Evolutionary conservation across 2,113 vertebrate genomes (phyloP), one percentile per base, ranked within the genome.

Genomic region (Paedocypris sp.): DNA sequence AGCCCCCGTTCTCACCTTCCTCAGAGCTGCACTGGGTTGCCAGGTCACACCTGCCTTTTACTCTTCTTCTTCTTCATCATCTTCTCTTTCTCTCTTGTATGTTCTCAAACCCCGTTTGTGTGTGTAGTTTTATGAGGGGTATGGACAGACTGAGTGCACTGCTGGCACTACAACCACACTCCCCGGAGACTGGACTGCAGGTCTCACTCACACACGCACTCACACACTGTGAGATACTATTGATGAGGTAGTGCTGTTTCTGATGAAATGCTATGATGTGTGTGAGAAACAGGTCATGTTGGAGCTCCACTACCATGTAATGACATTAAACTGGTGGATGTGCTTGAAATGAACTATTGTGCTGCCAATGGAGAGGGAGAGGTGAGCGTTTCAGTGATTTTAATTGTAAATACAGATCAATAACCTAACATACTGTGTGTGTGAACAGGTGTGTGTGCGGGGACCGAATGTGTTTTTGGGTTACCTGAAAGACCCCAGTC

Each of bases 51-150:
- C 38, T 3, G 12, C 5, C 8, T 5, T 6, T 38, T 13, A 38
- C 6, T 10, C 5, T 6, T 13, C 4, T 1, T 38, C 6, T 6
- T 15, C 8, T 6, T 38, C n/a, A 38, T 2, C n/a, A 16, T 15
- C 35, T 2, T 36, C 33, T 15, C 2, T 38, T 13, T 1, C n/a
- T 38, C 2, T 9, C 4, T 2, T 12, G n/a, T 16, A n/a, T n/a
- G n/a, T n/a, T n/a, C n/a, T n/a, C n/a, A n/a, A n/a, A n/a, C n/a
- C n/a, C n/a, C n/a, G n/a, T n/a, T n/a, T n/a, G n/a, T n/a, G n/a
- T n/a, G n/a, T 68, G 3, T 33, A 99, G 95, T 97, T 99, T 74
- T 99, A 94, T 56, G 95, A 99, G 85, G 95, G 95, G 11, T 99
- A 97, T 1, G 95, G 95, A 13, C 95, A 99, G 82, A 99, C 94